A percentile compares a stretch with the other conserved stretches of the same genome.
phyloP scores from a whole-genome alignment of 2,113 vertebrate species.

The Budorcas taxicolor region DNA sequence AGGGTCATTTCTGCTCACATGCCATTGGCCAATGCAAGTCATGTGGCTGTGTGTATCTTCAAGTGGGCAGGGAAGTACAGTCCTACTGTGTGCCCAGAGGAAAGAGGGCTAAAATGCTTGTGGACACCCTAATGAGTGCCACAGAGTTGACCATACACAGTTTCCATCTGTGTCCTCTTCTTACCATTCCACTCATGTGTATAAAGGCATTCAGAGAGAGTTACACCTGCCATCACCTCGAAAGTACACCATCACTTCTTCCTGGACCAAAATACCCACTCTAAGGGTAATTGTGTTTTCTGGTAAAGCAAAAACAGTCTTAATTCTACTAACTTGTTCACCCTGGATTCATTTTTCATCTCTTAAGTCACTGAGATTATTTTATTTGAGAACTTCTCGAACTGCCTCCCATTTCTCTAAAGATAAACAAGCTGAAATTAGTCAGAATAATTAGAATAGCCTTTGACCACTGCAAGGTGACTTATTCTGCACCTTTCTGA shows the following conservation, averaged over 20 bases:
- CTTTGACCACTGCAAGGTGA: neutral
- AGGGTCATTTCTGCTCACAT: neutral
- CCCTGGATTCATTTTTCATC: neutral
- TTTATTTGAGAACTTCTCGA: constrained; percentile 1
- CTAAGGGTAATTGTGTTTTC: neutral
- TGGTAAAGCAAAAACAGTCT: neutral
- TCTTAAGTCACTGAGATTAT: neutral
- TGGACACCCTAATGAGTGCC: neutral
- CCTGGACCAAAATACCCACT: neutral
- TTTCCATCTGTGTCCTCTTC: neutral
- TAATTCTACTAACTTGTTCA: neutral
- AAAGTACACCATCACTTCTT: neutral
- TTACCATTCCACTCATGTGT: neutral
- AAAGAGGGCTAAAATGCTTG: neutral
- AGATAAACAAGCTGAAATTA: constrained; percentile 56
- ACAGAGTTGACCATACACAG: neutral
- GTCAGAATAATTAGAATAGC: constrained; percentile 32
- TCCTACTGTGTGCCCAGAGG: neutral
- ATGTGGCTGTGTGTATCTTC: neutral
- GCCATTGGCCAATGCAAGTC: neutral
- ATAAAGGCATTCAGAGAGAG: neutral
- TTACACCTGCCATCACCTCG: neutral
- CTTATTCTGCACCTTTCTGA: constrained; percentile 48
- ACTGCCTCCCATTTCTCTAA: neutral
- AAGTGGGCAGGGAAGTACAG: neutral